Evolutionary conservation across 2,888 invertebrate genomes (phyloP).

Genomic region (Andrena marginata): DNA sequence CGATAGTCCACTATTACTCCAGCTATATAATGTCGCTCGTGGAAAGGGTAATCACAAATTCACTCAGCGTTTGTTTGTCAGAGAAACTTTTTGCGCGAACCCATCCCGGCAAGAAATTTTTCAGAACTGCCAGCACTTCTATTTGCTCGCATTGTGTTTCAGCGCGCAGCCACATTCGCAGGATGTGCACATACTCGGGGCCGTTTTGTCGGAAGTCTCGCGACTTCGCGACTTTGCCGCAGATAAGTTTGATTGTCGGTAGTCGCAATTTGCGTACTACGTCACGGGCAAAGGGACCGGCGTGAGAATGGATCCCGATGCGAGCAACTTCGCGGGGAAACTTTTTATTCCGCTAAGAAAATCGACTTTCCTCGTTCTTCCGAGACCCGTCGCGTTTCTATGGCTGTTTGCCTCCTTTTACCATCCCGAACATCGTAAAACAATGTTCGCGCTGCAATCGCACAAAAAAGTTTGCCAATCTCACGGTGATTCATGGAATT

Average conservation of each 20-base stretch:
- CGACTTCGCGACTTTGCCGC: conserved; percentile 22
- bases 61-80: conserved; percentile 10
- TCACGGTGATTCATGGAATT: conserved; percentile 10
- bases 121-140: conserved; percentile 3
- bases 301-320: conserved; percentile 34
- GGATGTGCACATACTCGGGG: neutral
- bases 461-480: conserved; percentile 8
- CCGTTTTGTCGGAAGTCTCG: neutral
- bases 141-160: neutral
- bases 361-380: conserved; percentile 36
- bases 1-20: neutral
- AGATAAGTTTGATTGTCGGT: conserved; percentile 63
- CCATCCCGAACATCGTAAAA: conserved; percentile 40
- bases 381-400: neutral
- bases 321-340: conserved; percentile 33
- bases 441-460: conserved; percentile 44
- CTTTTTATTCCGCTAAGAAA: conserved; percentile 41
- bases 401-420: conserved; percentile 26
- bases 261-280: conserved; percentile 58
- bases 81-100: conserved; percentile 14
- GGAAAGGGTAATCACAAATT: conserved; percentile 20
- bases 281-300: conserved; percentile 28
- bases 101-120: conserved; percentile 1
- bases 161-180: neutral
- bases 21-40: neutral